Percentiles rank a stretch among this genome's conserved stretches.
Conservation (phyloP, 2,797 vertebrate species). For the Squalus acanthias region DNA sequence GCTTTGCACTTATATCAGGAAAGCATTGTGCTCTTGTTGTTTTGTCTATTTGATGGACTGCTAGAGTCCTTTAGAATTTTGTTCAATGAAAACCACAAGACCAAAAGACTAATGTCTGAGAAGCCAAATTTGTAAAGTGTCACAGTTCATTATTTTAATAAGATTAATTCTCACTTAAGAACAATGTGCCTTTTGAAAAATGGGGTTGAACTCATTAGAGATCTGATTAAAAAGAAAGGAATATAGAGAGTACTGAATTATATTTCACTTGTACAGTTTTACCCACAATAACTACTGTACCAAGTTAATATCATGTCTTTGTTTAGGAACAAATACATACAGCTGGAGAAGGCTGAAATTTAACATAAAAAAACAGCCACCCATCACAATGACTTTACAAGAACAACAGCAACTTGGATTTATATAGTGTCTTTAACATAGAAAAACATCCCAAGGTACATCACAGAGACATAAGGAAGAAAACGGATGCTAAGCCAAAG, state of each 20-base stretch:
- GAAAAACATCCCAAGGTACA: not conserved
- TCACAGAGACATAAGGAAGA: not conserved
- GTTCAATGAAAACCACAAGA: too few relatives aligned
- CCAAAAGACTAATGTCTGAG: too few relatives aligned
- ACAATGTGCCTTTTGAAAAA: not conserved
- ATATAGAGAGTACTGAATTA: not conserved
- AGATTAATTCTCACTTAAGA: slow-evolving; percentile 5
- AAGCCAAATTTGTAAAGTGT: too few relatives aligned
- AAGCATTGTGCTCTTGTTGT: too few relatives aligned
- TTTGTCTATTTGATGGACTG: too few relatives aligned
- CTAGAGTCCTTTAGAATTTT: too few relatives aligned
- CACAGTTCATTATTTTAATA: too few relatives aligned
- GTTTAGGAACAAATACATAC: not conserved
- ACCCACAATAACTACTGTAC: not conserved
- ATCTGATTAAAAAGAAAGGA: not conserved
- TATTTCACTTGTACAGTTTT: not conserved
- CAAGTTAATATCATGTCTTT: not conserved
- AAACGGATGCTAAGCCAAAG: not conserved
- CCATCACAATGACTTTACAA: not conserved
- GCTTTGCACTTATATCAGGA: too few relatives aligned
- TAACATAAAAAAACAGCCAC: not conserved
- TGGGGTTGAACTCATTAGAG: not conserved
- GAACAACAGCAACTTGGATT: not conserved
- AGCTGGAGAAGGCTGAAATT: not conserved
- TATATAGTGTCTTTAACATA: not conserved